These are phyloP conservation scores for Eupithecia subumbrata DNA, from an alignment of 2,888 invertebrate species.

Conservation along the genomic window DNA sequence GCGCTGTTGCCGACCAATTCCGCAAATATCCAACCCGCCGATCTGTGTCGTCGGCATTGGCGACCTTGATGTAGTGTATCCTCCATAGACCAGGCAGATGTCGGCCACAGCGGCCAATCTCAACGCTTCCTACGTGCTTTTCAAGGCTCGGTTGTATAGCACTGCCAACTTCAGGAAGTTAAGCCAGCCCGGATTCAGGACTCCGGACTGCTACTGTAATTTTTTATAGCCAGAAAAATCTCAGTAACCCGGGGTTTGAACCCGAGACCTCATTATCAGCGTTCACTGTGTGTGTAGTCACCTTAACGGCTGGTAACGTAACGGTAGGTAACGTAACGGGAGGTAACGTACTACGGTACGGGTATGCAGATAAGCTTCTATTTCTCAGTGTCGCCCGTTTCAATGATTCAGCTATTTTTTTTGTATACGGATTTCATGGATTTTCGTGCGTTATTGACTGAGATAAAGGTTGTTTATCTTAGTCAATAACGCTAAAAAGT, in stretches of 20 bases:
- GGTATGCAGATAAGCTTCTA: conserved; percentile 56
- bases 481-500: too few species aligned
- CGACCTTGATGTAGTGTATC: too few species aligned
- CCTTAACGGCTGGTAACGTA: neutral
- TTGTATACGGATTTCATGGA: neutral
- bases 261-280: neutral
- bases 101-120: too few species aligned
- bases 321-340: neutral
- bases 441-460: neutral
- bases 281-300: neutral
- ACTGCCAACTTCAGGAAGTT: neutral
- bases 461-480: too few species aligned
- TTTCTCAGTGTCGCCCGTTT: conserved; percentile 45
- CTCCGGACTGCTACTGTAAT: neutral
- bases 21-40: too few species aligned
- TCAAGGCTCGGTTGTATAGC: too few species aligned
- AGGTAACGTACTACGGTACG: conserved; percentile 17
- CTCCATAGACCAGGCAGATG: too few species aligned
- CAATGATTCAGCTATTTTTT: conserved; percentile 2
- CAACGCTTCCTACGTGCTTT: too few species aligned
- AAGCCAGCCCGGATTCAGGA: too few species aligned
- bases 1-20: too few species aligned
- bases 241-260: neutral
- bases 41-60: too few species aligned
- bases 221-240: neutral